Base-by-base conservation (phyloP, 2,113 vertebrate species). In the Harpagus bidentatus region DNA sequence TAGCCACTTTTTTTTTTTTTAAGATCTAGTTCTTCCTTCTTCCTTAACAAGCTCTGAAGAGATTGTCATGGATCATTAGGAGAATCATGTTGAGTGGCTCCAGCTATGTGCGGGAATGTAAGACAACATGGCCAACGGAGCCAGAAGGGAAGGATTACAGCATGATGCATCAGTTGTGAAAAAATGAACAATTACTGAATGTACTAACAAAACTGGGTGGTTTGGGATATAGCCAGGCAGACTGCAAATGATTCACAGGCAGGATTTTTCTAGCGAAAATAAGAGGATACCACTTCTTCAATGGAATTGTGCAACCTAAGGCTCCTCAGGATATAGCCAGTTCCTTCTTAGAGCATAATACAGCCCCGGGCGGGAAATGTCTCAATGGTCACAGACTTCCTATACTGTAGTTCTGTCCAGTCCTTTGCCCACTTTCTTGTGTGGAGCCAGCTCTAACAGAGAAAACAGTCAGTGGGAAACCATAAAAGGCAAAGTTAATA, bases 91-190 rank as follows among this genome's bases (percentile, higher is more conserved):
- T 93, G 93, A 93, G 74, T 47, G 74, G 82, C 84, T 91, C 89
- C 87, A 95, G 92, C 86, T 88, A 82, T 87, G 94, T 95, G 77
- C 83, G 82, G 81, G 92, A 97, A 96, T 95, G 92, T 82, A 87
- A 92, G 86, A 69, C 91, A 96, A 88, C 82, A 86, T 34, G 58
- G 90, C 92, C 92, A 96, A 74, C 0, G 0, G 43, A 93, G 93
- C 93, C 93, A 95, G 92, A 95, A 95, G 94, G 95, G 77, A 96
- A 95, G 70, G 59, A 93, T 94, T 97, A 95, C 83, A 94, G 93
- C 71, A 86, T 93, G 90, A 95, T 96, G 69, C 80, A 94, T 96
- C 82, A 93, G 94, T 88, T 96, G 81, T 89, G 94, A 93, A 97
- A 96, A 94, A 93, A 29, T 0, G 40, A 96, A 96, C 91, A 96